Base-by-base conservation (phyloP, 1,140 invertebrate species). In the Drosophila albomicans region DNA sequence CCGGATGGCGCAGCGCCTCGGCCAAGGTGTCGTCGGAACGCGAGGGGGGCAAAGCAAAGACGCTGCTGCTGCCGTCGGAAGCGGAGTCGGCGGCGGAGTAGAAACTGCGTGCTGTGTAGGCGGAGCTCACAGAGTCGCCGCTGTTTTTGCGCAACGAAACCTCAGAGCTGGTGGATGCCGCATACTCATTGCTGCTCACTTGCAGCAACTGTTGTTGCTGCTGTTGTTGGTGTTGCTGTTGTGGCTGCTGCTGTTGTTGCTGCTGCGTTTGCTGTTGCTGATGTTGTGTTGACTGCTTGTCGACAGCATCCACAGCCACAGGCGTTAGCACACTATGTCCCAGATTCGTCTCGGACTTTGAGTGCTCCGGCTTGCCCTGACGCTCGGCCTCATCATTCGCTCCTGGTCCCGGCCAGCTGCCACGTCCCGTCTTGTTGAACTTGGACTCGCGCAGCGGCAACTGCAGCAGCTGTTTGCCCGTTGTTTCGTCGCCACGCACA, bases 361-460 rank as follows among this genome's bases (percentile, higher is more conserved):
- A 97, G 75, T 97, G 95, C 82, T 97, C 96, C 1, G 95, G 67
- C 45, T 89, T 81, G 15, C 11, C 15, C 20, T 84, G 77, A 80
- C 91, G 16, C 1, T 51, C 93, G 5, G 93, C 93, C n/a, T 57
- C 67, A n/a, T 89, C 86, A 11, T 61, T 81, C 0, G 95, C 94
- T n/a, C 95, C 96, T 0, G 96, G 96, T 0, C 96, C 96, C 0
- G 96, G 96, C 96, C 96, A 97, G 35, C 96, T 96, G 2, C 96
- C 96, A 41, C 96, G 93, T 0, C 96, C 96, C 1, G 95, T 95
- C 92, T 97, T 97, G 0, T 95, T 95, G 5, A 96, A 94, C 82
- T 97, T 97, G 0, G 94, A 94, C 91, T 96, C 96, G 10, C 96
- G 93, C n/a, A 84, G 94, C 0, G 96, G 96, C 52, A 96, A 92